phyloP scores from a whole-genome alignment of 1,140 invertebrate species.

The Agraylea sexmaculata region DNA sequence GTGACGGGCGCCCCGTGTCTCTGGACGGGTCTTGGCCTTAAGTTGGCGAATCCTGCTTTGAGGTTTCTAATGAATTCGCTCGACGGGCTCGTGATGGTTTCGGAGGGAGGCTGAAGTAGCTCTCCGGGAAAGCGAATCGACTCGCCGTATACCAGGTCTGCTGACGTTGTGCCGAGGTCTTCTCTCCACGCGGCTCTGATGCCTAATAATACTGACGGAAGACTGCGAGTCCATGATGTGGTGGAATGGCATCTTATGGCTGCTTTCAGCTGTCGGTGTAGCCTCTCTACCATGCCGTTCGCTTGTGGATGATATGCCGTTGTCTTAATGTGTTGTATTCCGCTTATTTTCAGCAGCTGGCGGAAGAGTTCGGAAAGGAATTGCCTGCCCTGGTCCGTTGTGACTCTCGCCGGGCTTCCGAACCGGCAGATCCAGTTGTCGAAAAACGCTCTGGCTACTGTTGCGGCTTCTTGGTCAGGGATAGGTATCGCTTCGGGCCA shows the following conservation, averaged over 20 bases:
- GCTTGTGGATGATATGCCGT: conserved; percentile 30
- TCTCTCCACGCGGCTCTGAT: conserved; percentile 25
- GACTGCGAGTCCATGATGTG: conserved; percentile 23
- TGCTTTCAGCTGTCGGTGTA: conserved; percentile 30
- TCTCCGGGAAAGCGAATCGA: too few species aligned
- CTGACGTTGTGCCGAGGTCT: conserved; percentile 20
- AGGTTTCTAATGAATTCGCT: too few species aligned
- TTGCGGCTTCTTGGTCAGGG: conserved; percentile 25
- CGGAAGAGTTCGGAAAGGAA: conserved; percentile 23
- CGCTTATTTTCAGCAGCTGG: conserved; percentile 14
- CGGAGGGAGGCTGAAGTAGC: too few species aligned
- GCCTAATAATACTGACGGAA: conserved; percentile 32
- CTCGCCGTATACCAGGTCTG: conserved; percentile 7
- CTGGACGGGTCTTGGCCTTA: too few species aligned
- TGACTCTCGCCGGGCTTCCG: conserved; percentile 24
- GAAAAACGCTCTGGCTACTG: conserved; percentile 23
- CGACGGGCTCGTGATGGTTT: too few species aligned
- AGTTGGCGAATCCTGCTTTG: too few species aligned
- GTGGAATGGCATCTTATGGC: conserved; percentile 24
- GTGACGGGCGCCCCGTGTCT: too few species aligned
- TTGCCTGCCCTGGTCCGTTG: conserved; percentile 26
- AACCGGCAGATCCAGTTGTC: conserved; percentile 24
- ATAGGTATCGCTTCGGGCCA: conserved; percentile 32
- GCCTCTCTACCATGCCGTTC: conserved; percentile 33
- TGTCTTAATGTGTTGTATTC: conserved; percentile 22